These are phyloP conservation scores for Melospiza georgiana DNA, from an alignment of 2,113 vertebrate species.

Conservation along the genomic window DNA sequence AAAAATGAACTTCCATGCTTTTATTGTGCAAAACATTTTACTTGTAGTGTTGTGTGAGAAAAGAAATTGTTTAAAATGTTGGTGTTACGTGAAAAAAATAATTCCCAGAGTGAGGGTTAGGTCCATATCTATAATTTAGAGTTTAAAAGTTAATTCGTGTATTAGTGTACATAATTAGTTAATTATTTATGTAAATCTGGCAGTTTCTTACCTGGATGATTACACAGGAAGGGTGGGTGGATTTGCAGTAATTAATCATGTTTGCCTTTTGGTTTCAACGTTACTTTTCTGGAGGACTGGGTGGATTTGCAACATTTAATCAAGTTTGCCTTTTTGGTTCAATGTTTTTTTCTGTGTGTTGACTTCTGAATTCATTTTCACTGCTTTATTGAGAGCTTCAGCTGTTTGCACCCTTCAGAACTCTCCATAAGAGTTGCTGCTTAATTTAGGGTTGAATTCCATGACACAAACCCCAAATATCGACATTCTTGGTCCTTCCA, in stretches of 20 bases:
- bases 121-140: rapidly evolving
- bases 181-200: neutral
- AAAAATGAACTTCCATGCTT: neutral
- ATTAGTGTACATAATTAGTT: neutral
- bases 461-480: neutral
- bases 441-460: neutral
- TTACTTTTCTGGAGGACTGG: neutral
- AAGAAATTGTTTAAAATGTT: rapidly evolving
- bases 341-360: neutral
- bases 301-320: neutral
- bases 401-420: neutral
- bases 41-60: neutral
- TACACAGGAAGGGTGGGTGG: neutral
- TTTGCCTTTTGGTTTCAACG: neutral
- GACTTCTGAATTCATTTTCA: neutral
- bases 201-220: neutral
- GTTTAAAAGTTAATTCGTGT: neutral
- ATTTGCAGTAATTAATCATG: neutral
- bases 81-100: rapidly evolving
- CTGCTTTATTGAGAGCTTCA: neutral
- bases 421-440: rapidly evolving
- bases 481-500: neutral
- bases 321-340: neutral
- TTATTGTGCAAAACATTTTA: neutral
- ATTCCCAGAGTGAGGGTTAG: neutral